Evolutionary conservation across 2,888 invertebrate genomes (phyloP).

Genomic region (Diploptera punctata): DNA sequence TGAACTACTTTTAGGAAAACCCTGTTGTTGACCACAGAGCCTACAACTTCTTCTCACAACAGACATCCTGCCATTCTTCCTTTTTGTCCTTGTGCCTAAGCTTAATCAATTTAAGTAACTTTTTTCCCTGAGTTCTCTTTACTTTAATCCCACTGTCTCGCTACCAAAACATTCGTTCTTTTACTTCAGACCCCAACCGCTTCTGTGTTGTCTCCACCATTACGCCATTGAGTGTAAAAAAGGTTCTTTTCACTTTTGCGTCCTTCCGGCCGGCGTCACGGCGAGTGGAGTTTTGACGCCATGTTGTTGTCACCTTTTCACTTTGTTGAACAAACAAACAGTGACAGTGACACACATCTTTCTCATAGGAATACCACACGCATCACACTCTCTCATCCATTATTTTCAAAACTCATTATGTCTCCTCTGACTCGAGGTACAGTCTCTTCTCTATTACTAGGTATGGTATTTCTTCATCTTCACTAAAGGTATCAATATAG

Average conservation of each 20-base stretch:
- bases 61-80: background rate
- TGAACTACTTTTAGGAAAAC: too few relatives aligned
- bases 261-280: background rate
- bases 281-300: background rate
- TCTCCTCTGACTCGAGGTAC: too few relatives aligned
- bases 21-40: background rate
- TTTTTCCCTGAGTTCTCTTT: constrained; percentile 24
- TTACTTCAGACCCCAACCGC: background rate
- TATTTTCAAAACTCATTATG: too few relatives aligned
- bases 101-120: constrained; percentile 42
- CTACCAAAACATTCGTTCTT: constrained; percentile 2
- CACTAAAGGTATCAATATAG: too few relatives aligned
- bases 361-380: background rate
- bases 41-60: background rate
- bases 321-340: constrained; percentile 22
- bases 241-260: background rate
- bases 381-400: too few relatives aligned
- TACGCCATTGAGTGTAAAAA: background rate
- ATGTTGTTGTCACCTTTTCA: constrained; percentile 10
- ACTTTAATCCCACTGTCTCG: constrained; percentile 13
- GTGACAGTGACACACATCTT: background rate
- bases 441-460: too few relatives aligned
- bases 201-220: constrained; percentile 14
- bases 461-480: too few relatives aligned
- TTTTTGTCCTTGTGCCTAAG: constrained; percentile 13